phyloP scores from a whole-genome alignment of 2,113 vertebrate genomes.

The Pelecanoides urinatrix region DNA sequence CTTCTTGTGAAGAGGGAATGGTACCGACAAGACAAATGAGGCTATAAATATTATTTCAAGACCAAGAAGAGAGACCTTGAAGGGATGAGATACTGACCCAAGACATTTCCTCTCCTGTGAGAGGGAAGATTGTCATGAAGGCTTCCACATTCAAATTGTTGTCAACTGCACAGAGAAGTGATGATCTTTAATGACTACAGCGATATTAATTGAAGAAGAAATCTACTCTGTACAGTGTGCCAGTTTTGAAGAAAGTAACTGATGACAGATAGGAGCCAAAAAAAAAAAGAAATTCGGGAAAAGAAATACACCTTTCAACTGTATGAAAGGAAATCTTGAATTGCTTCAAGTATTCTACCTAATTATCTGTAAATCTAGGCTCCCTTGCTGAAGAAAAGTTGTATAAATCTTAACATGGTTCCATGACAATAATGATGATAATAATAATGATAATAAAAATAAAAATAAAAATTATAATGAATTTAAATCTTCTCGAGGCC shows the following conservation, averaged over 20 bases:
- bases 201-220: not conserved
- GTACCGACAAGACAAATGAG: not conserved
- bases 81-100: not conserved
- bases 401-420: slow-evolving; percentile 30
- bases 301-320: not conserved
- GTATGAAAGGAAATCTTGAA: not conserved
- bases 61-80: not conserved
- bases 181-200: not conserved
- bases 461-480: slow-evolving; percentile 44
- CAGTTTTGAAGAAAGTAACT: not conserved
- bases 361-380: slow-evolving; percentile 39
- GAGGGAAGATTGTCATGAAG: not conserved
- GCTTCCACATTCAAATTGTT: not conserved
- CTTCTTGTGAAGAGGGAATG: not conserved
- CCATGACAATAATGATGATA: slow-evolving; percentile 13
- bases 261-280: not conserved
- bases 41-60: slow-evolving; percentile 38
- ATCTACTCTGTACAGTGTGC: not conserved
- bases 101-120: not conserved
- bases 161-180: not conserved
- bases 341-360: slow-evolving; percentile 17
- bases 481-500: slow-evolving; percentile 35
- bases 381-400: not conserved
- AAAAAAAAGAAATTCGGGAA: not conserved
- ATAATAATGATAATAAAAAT: slow-evolving; percentile 33